Evolutionary conservation across 1,140 invertebrate genomes (phyloP), one percentile per base, ranked within the genome.

Genomic region (Hypsibius dujardini): DNA sequence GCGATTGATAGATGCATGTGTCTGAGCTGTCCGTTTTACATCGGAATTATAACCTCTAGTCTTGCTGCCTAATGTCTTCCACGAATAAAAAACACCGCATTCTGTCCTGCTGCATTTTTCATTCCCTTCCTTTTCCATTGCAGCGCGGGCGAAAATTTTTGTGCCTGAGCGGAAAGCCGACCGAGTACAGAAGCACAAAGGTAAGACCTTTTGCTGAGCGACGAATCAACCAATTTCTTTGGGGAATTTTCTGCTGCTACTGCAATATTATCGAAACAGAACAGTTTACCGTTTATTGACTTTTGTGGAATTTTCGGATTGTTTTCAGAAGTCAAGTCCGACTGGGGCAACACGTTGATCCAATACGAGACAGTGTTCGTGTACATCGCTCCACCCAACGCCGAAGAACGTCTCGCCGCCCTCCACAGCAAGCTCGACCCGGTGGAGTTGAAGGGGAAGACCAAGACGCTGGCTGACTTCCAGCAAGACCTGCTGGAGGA

Each of bases 281-380:
- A 28, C 28, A 28, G 28, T 28, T 28, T 28, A 28, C 28, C 28
- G 28, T 28, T 28, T 28, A 28, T 28, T 28, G 28, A 28, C 28
- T 28, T 28, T 28, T 28, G 28, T 28, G 28, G 28, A 28, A 28
- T 28, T 28, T 28, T 28, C 28, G 28, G 28, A 28, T 28, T 28
- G 28, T 56, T 67, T 67, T 67, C 42, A 67, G 62, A 67, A 42
- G 12, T 67, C 12, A 67, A 67, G 42, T 15, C 62, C 12, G 12
- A 67, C 12, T 67, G 62, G 62, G 62, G 62, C 12, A 67, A 67
- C 62, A 67, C 62, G 62, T 7, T 67, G 62, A 42, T 67, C 62
- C 62, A 67, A 45, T 67, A 67, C 42, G 62, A 67, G 42, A 67
- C 62, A 3, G 62, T 67, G 3, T 67, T 15, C 62, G 45, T 42